Conservation (phyloP, 2,113 vertebrate species). For the Brachirus orientalis region DNA sequence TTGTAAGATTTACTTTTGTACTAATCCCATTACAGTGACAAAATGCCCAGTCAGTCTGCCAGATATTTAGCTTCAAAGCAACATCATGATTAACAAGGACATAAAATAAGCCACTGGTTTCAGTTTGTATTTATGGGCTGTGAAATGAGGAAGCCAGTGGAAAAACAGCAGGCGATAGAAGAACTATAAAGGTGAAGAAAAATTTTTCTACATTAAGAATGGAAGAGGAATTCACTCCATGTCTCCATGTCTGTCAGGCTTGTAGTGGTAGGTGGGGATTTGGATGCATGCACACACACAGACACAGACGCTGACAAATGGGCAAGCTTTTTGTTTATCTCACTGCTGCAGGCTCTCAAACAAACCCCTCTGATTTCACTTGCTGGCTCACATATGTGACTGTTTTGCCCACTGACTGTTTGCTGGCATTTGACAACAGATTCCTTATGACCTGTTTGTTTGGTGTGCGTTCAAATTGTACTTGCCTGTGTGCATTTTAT, state of each 20-base stretch:
- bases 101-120: slow-evolving; percentile 16
- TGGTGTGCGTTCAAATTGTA: neutral
- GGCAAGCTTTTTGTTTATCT: slow-evolving; percentile 59
- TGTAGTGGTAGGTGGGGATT: slow-evolving; percentile 28
- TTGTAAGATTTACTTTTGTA: too few species aligned
- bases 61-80: slow-evolving; percentile 4
- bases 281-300: slow-evolving; percentile 16
- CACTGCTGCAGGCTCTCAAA: slow-evolving; percentile 52
- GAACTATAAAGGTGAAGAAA: slow-evolving; percentile 19
- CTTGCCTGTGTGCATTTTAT: too few species aligned
- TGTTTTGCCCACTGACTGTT: slow-evolving; percentile 30
- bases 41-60: neutral
- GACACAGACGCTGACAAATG: slow-evolving; percentile 37
- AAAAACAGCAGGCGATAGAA: slow-evolving; percentile 33
- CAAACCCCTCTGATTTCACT: slow-evolving; percentile 50
- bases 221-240: slow-evolving; percentile 44
- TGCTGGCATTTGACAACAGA: slow-evolving; percentile 33
- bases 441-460: slow-evolving; percentile 31
- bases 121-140: slow-evolving; percentile 40
- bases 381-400: slow-evolving; percentile 57
- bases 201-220: slow-evolving; percentile 37
- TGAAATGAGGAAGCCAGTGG: slow-evolving; percentile 42
- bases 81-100: slow-evolving; percentile 14
- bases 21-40: neutral
- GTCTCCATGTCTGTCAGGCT: slow-evolving; percentile 36